Percentiles rank a stretch among this genome's conserved stretches.
Conservation (phyloP, 2,113 vertebrate genomes). For the Asarcornis scutulata region DNA sequence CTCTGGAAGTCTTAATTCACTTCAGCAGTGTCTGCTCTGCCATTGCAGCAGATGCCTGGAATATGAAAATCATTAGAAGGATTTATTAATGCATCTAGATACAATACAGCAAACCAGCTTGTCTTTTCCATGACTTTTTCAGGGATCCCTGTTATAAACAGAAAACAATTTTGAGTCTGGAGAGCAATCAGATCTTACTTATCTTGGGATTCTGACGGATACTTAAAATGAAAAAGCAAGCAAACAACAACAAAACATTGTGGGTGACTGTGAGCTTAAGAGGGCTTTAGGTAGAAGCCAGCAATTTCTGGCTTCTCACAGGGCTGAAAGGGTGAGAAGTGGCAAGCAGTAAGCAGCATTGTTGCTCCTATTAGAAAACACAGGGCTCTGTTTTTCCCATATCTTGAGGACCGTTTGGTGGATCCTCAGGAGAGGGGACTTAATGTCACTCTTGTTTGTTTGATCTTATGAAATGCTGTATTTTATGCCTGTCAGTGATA, state of each 20-base stretch:
- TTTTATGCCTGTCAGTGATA: neutral
- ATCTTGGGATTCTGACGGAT: neutral
- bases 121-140: neutral
- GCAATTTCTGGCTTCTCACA: neutral
- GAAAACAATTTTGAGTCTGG: neutral
- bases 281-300: neutral
- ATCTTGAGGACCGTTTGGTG: neutral
- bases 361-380: neutral
- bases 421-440: neutral
- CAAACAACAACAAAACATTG: neutral
- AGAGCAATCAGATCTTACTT: neutral
- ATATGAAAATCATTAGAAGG: neutral
- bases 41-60: neutral
- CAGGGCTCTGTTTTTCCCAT: neutral
- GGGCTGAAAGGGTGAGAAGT: neutral
- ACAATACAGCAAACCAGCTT: neutral
- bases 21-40: neutral
- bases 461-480: neutral
- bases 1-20: neutral
- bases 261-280: neutral
- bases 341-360: neutral
- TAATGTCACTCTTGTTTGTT: neutral
- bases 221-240: neutral
- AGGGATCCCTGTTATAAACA: neutral
- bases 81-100: neutral